Base-by-base conservation (phyloP, 2,888 invertebrate genomes). In the Nymphalis urticae region DNA sequence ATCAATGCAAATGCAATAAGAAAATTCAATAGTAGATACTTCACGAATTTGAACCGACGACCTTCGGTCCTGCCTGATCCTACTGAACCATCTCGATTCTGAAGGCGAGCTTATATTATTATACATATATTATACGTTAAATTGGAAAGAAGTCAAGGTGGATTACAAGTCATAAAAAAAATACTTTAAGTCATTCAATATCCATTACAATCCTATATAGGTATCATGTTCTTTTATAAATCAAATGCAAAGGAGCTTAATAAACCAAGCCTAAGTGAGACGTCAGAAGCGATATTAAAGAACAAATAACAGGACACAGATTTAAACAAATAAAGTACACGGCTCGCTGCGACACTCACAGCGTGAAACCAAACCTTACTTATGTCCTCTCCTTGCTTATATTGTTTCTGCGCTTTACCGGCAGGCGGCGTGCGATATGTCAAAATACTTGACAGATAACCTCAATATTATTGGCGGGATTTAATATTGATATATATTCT, bases 351-450 rank as follows among this genome's bases (percentile, higher is more conserved):
- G 87, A 85, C 85, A 82, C 74, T 82, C 90, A 72, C 90, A 87
- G 90, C 90, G 84, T 88, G 90, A 82, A 82, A 73, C 84, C 83
- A 80, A 83, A 85, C 81, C 80, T 84, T 85, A 87, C 83, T 84
- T 84, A 89, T 66, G 56, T 48, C 50, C 48, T n/a, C 21, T 66
- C 62, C 50, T 66, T 58, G 10, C 36, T 58, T 58, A 42, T 58
- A 58, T 58, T 58, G 58, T 58, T 58, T 56, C 60, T 56, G 36
- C 62, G 36, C 54, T 56, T 48, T 66, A 51, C 51, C 56, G 54
- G 58, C 58, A 58, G 79, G 82, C 73, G 80, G 82, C 71, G 80
- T 80, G 77, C 74, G 77, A 83, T 84, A 83, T 82, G 80, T 84
- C 82, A 84, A 81, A 80, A 77, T 82, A n/a, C 85, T 82, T 85